Percentiles rank a stretch among this genome's conserved stretches.
These are phyloP conservation scores for Amphiprion percula DNA, from an alignment of 2,113 vertebrate genomes.

Conservation along the genomic window DNA sequence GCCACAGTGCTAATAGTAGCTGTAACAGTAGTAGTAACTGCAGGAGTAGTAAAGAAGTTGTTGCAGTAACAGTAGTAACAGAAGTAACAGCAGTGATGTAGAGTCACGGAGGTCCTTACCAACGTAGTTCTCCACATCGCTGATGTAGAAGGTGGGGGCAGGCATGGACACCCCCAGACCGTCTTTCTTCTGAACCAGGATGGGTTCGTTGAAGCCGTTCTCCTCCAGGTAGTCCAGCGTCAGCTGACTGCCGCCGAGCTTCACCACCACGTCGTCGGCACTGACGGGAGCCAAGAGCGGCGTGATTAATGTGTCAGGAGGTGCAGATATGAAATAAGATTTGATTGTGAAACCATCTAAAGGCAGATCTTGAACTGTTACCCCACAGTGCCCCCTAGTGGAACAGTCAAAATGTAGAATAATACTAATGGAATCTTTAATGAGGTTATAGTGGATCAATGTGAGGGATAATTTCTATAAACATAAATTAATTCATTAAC, in stretches of 20 bases:
- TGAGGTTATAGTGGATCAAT: no score
- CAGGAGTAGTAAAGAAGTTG: background rate
- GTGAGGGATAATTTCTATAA: no score
- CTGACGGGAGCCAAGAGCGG: slow-evolving; percentile 72
- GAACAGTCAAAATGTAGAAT: background rate
- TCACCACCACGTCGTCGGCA: slow-evolving; percentile 93
- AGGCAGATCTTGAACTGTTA: slow-evolving; percentile 5
- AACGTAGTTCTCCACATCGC: slow-evolving; percentile 97
- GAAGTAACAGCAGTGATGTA: background rate
- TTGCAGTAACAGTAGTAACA: background rate
- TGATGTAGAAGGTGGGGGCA: slow-evolving; percentile 97
- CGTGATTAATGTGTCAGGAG: background rate
- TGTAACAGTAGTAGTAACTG: background rate
- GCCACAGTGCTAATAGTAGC: no score
- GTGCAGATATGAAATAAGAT: background rate
- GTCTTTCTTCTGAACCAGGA: slow-evolving; percentile 96
- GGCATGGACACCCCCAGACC: slow-evolving; percentile 93
- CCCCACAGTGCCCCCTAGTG: slow-evolving; percentile 69
- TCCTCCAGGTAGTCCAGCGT: slow-evolving; percentile 93
- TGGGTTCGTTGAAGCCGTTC: slow-evolving; percentile 94
- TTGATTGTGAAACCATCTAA: background rate
- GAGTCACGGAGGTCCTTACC: slow-evolving; percentile 82
- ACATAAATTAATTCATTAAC: no score
- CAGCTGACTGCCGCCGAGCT: slow-evolving; percentile 91
- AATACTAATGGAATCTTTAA: no score